Evolutionary conservation across 1,140 invertebrate species (phyloP).

Genomic region (Augochlora pura): DNA sequence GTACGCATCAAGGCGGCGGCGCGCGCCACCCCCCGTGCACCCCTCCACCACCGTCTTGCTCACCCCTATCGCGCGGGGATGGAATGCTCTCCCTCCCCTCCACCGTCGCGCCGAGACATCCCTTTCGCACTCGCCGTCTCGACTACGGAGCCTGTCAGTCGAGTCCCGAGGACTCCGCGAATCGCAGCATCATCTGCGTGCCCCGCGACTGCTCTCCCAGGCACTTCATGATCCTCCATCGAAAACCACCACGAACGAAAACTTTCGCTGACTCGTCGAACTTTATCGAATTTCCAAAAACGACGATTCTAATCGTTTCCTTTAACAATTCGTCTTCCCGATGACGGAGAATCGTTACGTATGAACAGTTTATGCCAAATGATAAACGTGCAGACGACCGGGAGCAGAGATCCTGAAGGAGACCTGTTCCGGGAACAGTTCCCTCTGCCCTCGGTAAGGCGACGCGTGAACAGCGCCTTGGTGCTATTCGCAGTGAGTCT

Average conservation of each 20-base stretch:
- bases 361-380: neutral
- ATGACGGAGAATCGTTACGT: neutral
- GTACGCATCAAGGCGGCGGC: slow-evolving; percentile 64
- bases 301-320: no score
- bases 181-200: slow-evolving; percentile 42
- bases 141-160: slow-evolving; percentile 61
- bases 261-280: no score
- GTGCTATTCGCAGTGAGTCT: slow-evolving; percentile 61
- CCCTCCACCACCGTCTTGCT: neutral
- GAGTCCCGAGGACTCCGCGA: slow-evolving; percentile 67
- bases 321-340: no score
- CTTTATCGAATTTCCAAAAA: no score
- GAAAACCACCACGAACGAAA: no score
- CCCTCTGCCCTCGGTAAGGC: neutral
- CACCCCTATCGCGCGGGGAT: slow-evolving; percentile 43
- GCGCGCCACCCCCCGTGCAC: slow-evolving; percentile 36
- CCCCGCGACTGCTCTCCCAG: neutral
- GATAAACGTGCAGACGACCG: neutral
- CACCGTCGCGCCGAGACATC: slow-evolving; percentile 24
- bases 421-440: neutral
- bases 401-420: neutral
- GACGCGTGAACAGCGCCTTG: slow-evolving; percentile 56
- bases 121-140: slow-evolving; percentile 55
- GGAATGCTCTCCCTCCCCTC: slow-evolving; percentile 41
- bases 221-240: no score